These are phyloP conservation scores for Cheilosia pagana DNA, from an alignment of 2,888 invertebrate genomes.

Conservation along the genomic window DNA sequence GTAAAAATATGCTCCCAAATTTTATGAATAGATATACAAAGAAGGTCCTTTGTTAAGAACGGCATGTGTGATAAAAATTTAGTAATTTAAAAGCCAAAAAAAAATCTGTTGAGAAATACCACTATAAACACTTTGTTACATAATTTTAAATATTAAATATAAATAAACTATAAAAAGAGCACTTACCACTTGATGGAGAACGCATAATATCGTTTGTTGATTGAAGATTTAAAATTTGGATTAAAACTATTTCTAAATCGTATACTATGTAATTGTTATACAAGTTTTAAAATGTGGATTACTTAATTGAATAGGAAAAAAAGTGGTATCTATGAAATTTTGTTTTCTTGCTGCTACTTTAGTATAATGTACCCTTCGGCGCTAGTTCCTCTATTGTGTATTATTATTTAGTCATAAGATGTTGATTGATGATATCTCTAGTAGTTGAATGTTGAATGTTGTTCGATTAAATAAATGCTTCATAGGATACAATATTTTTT, in stretches of 20 bases:
- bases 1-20: too few species aligned
- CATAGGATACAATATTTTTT: constrained; percentile 30
- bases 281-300: constrained; percentile 1
- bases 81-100: too few species aligned
- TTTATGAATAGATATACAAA: too few species aligned
- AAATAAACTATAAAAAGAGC: not conserved
- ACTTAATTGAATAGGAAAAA: constrained; percentile 9
- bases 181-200: constrained; percentile 62
- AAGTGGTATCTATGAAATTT: not conserved
- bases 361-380: constrained; percentile 7
- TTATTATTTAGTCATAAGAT: constrained; percentile 29
- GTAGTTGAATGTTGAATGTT: constrained; percentile 49
- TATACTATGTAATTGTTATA: constrained; percentile 24
- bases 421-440: constrained; percentile 55
- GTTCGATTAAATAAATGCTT: constrained; percentile 34
- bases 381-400: not conserved
- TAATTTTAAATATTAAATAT: not conserved
- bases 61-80: too few species aligned
- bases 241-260: constrained; percentile 30
- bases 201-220: constrained; percentile 52
- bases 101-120: too few species aligned
- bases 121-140: too few species aligned
- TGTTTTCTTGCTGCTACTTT: constrained; percentile 1
- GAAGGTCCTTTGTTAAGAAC: too few species aligned
- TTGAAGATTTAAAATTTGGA: constrained; percentile 50